These are phyloP conservation scores for Stenopsyche tienmushanensis DNA, from an alignment of 1,140 invertebrate species.

Conservation along the genomic window DNA sequence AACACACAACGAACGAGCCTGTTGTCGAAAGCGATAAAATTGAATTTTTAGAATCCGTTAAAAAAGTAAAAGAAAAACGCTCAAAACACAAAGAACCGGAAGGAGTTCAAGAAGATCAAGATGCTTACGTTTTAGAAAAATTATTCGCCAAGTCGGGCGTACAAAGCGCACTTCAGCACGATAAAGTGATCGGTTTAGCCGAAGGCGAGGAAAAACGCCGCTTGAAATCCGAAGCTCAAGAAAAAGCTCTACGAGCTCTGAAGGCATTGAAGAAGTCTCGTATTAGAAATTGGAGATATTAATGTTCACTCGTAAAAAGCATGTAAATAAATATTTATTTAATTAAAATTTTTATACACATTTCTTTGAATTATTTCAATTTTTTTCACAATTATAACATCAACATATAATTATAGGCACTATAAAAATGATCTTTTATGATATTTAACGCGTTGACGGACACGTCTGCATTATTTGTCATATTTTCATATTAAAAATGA, in stretches of 20 bases:
- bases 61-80: slow-evolving; percentile 15
- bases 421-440: no score
- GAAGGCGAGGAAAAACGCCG: slow-evolving; percentile 52
- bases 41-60: slow-evolving; percentile 22
- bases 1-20: no score
- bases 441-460: no score
- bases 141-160: slow-evolving; percentile 59
- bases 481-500: no score
- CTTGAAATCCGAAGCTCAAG: slow-evolving; percentile 56
- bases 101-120: slow-evolving; percentile 44
- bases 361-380: neutral
- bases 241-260: slow-evolving; percentile 54
- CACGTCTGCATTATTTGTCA: no score
- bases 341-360: slow-evolving; percentile 11
- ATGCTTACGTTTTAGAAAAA: slow-evolving; percentile 61
- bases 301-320: no score
- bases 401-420: no score
- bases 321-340: no score
- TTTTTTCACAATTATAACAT: neutral
- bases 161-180: slow-evolving; percentile 60
- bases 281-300: slow-evolving; percentile 48
- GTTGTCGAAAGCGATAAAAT: slow-evolving; percentile 34
- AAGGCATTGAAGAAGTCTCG: slow-evolving; percentile 57
- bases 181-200: slow-evolving; percentile 56
- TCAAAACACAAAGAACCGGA: slow-evolving; percentile 15